Conservation (phyloP, 2,888 invertebrate species). For the Phytoseiulus persimilis region DNA sequence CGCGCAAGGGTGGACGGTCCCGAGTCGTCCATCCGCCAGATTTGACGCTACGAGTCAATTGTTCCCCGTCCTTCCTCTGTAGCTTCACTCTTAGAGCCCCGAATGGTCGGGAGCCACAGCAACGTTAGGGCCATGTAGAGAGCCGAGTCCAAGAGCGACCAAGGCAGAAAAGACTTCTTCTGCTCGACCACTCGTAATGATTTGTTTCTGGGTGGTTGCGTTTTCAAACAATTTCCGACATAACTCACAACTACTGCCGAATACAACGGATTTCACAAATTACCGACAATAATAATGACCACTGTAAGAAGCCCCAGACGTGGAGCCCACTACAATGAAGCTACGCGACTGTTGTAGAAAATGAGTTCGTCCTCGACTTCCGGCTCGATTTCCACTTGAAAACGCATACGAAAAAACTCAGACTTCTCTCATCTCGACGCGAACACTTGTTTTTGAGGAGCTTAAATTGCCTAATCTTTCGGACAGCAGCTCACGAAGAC, state of each 20-base stretch:
- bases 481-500: too few relatives aligned
- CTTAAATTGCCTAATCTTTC: too few relatives aligned
- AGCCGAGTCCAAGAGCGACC: neutral
- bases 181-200: neutral
- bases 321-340: neutral
- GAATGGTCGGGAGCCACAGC: neutral
- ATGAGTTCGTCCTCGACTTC: neutral
- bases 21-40: too few relatives aligned
- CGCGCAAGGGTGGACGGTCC: too few relatives aligned
- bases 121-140: neutral
- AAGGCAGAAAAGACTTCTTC: neutral
- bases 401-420: neutral
- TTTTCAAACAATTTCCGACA: neutral
- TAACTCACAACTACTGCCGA: neutral
- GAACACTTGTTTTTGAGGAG: too few relatives aligned
- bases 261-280: neutral
- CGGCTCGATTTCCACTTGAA: neutral
- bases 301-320: neutral
- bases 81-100: neutral
- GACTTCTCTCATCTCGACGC: neutral
- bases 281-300: neutral
- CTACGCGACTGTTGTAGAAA: neutral
- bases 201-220: neutral
- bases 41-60: too few relatives aligned
- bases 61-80: neutral